Evolutionary conservation across 2,888 invertebrate species (phyloP), one percentile per base, ranked within the genome.

Genomic region (Strigamia transsilvanica): DNA sequence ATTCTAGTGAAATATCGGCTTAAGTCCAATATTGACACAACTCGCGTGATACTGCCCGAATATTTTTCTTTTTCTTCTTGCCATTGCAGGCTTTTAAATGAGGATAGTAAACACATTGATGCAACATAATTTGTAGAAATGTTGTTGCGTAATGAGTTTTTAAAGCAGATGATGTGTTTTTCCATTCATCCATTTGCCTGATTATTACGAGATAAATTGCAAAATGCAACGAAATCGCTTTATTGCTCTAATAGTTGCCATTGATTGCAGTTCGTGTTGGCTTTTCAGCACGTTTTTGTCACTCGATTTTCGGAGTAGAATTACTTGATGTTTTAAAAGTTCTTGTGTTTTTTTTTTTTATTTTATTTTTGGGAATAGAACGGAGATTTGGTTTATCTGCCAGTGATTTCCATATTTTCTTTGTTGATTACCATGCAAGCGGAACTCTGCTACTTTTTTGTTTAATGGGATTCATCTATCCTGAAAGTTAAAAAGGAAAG

Each of bases 1-100:
- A 66, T 66, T 66, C 66, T 66, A 66, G 66, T 66, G 66, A 66
- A 66, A 66, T 66, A 66, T 66, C 21, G 66, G 66, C 66, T 66
- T 66, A 66, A 23, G 66, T 66, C 66, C 66, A 66, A 66, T 66
- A 66, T 66, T 66, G 66, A 66, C 66, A 27, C 32, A 27, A 4
- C 23, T 61, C 23, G 66, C 66, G 27, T 66, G 66, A 66, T 66
- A 66, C 66, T 27, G 66, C 27, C 27, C 66, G 2, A 66, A 27
- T 66, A 66, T 66, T 10, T 66, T 66, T 66, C 13, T 66, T 66
- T 61, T 61, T 23, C n/a, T 27, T 66, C 23, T 10, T n/a, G n/a
- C n/a, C 9, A 2, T 66, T 9, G 23, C 4, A 13, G 15, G 27
- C 12, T 66, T 23, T 2, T 2, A 66, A 27, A 66, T 66, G 66